A percentile compares a stretch with the other conserved stretches of the same genome.
These are phyloP conservation scores for Branchellion lobata DNA, from an alignment of 2,888 invertebrate species.

Conservation along the genomic window DNA sequence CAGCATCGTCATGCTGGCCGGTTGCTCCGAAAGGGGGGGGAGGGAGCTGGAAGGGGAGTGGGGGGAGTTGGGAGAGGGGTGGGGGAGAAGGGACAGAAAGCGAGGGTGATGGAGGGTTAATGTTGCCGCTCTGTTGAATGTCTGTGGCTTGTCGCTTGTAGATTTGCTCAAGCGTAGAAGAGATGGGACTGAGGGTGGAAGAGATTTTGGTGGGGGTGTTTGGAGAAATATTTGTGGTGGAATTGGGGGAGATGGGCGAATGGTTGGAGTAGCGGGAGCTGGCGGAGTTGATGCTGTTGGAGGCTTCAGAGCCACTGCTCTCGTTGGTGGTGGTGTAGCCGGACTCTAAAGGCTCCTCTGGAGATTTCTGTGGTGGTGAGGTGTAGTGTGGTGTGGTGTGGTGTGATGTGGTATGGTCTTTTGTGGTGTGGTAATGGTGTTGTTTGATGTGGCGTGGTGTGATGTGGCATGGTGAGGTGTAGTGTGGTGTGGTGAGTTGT, in stretches of 20 bases:
- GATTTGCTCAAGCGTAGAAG: neutral
- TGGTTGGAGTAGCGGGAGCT: constrained; percentile 21
- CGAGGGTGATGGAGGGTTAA: too few species aligned
- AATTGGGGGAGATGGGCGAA: neutral
- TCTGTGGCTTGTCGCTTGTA: neutral
- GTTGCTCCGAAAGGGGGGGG: too few species aligned
- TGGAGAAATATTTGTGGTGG: neutral
- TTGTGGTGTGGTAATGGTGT: too few species aligned
- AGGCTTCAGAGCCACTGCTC: constrained; percentile 48
- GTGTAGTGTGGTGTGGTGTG: constrained; percentile 19
- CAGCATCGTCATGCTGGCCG: too few species aligned
- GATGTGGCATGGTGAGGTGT: too few species aligned
- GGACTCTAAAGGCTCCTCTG: constrained; percentile 46
- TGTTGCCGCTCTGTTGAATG: neutral
- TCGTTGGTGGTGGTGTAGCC: constrained; percentile 49
- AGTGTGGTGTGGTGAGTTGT: too few species aligned
- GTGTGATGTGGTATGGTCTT: neutral
- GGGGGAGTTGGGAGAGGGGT: neutral
- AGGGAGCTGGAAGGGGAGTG: neutral
- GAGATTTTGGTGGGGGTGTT: neutral
- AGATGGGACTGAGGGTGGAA: neutral
- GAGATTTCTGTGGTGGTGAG: too few species aligned
- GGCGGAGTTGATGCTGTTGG: constrained; percentile 38
- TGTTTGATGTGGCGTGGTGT: too few species aligned
- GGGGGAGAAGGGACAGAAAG: neutral